Base-by-base conservation (phyloP, 2,797 vertebrate genomes). In the Pseudochirops corinnae region DNA sequence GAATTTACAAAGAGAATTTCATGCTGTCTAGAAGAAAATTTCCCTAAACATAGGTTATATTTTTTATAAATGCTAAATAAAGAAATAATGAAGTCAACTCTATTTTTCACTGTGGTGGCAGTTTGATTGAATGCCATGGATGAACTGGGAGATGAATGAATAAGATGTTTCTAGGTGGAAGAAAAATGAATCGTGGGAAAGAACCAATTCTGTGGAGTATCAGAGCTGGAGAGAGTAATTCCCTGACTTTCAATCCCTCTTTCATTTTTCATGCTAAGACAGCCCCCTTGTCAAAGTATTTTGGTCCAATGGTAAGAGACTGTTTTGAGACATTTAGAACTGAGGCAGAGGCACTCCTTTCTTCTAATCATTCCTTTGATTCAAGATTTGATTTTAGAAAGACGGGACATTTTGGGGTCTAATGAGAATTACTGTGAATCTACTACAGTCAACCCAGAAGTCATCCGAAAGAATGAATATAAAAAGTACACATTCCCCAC, bases 91-190 rank as follows among this genome's bases (percentile, higher is more conserved):
- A 96, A 96, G 94, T 94, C 93, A 91, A 62, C 93, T 93, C 92
- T 90, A 92, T 96, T 95, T 96, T 94, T 97, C 94, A 94, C 67
- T 74, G n/a, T 33, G 33, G 96, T 93, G 96, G 94, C 96, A 90
- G 92, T 95, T 97, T 98, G 97, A 97, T 97, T 96, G 96, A 97
- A 96, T 92, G 95, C 92, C 96, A 55, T 56, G 96, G 97, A 95
- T 98, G 97, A 98, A 92, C 96, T 97, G 97, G 97, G 95, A 93
- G 95, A 87, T 58, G 96, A 97, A 96, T 96, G 97, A 97, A 96
- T 97, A 93, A 97, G 95, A 97, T 96, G 93, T 92, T 96, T 98
- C 96, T 91, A 94, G 93, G 95, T 92, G 74, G 91, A 55, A 21
- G 52, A 60, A 95, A 97, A 95, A 97, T 98, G 97, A 98, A 98